Conservation (phyloP, 2,888 invertebrate species). For the Mythimna loreyi region DNA sequence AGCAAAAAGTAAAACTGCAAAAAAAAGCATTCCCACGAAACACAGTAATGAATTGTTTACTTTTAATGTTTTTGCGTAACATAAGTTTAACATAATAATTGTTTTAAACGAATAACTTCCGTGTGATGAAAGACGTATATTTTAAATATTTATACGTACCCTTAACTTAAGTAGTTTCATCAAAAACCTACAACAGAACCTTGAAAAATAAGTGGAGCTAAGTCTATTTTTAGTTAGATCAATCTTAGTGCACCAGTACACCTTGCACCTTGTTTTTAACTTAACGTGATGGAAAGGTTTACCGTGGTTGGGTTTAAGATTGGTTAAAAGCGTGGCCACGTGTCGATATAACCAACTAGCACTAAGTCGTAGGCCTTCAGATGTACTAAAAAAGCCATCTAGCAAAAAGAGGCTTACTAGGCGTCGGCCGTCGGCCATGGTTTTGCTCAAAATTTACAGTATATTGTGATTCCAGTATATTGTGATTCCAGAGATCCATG, state of each 20-base stretch:
- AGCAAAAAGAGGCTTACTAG: too few relatives aligned
- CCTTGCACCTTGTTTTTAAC: too few relatives aligned
- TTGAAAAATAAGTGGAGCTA: not conserved
- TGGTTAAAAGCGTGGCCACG: too few relatives aligned
- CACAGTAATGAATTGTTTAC: conserved; percentile 33
- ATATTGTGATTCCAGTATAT: too few relatives aligned
- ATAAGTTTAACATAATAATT: conserved; percentile 10
- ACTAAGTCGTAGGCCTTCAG: too few relatives aligned
- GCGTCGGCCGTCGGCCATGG: too few relatives aligned
- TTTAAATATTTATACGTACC: not conserved
- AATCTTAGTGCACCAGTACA: not conserved
- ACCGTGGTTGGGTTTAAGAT: too few relatives aligned
- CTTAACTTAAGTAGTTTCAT: not conserved
- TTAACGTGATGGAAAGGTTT: too few relatives aligned
- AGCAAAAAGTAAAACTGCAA: not conserved
- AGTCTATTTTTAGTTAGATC: not conserved
- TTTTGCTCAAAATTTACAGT: too few relatives aligned
- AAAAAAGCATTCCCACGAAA: conserved; percentile 38
- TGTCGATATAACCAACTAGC: too few relatives aligned
- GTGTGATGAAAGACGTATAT: not conserved
- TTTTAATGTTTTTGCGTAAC: conserved; percentile 44
- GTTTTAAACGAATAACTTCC: conserved; percentile 15
- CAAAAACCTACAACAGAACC: not conserved
- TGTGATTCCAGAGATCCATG: too few relatives aligned
- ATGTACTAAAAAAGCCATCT: too few relatives aligned